phyloP scores from a whole-genome alignment of 2,888 invertebrate species.

The Dusona sp. region DNA sequence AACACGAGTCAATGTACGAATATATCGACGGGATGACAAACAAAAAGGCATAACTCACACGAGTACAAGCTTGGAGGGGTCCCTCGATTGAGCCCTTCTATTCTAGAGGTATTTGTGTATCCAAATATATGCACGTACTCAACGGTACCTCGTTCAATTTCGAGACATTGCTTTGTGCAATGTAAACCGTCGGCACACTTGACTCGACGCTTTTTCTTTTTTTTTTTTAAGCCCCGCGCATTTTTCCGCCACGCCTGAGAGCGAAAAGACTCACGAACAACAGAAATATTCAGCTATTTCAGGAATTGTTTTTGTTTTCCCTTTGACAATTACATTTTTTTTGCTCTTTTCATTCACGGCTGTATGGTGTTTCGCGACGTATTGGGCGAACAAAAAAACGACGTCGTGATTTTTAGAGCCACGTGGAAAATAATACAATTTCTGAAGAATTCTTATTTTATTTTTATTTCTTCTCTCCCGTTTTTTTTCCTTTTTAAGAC shows the following conservation, averaged over 20 bases:
- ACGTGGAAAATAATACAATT: background rate
- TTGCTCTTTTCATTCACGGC: constrained; percentile 1
- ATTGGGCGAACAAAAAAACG: background rate
- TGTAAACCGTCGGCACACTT: constrained; percentile 55
- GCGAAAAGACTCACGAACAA: constrained; percentile 21
- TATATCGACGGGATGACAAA: constrained; percentile 10
- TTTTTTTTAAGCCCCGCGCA: background rate
- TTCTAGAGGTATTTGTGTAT: background rate
- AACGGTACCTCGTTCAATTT: constrained; percentile 47
- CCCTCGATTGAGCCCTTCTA: constrained; percentile 1
- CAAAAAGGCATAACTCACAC: background rate
- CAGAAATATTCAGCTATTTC: constrained; percentile 5
- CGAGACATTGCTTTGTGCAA: constrained; percentile 55
- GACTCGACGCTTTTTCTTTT: constrained; percentile 16
- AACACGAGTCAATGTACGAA: constrained; percentile 3
- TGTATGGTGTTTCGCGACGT: too few relatives aligned
- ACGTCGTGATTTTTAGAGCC: background rate
- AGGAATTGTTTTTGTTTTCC: constrained; percentile 1
- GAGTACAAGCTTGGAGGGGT: background rate
- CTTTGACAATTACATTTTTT: background rate
- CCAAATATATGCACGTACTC: constrained; percentile 2
- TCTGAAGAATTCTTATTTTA: background rate
- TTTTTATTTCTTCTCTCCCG: constrained; percentile 13
- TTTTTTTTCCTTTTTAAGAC: constrained; percentile 3
- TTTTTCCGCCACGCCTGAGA: background rate